phyloP scores from a whole-genome alignment of 1,140 invertebrate genomes.

The Sinella curviseta region DNA sequence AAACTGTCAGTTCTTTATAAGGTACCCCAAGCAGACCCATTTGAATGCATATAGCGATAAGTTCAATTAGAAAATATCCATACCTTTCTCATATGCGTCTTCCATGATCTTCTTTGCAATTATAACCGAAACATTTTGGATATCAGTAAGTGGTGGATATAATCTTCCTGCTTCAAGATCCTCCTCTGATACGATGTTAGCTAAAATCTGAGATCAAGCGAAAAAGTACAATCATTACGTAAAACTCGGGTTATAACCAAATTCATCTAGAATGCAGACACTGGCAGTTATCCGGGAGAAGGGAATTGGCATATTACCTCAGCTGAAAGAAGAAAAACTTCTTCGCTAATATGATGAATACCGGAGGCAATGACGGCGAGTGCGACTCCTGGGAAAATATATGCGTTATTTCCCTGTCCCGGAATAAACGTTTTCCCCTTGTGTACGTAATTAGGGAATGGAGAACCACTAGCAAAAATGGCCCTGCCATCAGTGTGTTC shows the following conservation, averaged over 20 bases:
- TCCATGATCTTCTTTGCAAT: conserved; percentile 84
- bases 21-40: no score
- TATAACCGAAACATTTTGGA: conserved; percentile 81
- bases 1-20: neutral
- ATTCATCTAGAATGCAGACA: no score
- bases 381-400: conserved; percentile 93
- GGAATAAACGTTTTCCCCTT: conserved; percentile 77
- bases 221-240: no score
- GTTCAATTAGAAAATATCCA: conserved; percentile 37
- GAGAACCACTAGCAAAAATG: conserved; percentile 90
- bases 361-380: conserved; percentile 79
- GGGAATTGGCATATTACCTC: no score
- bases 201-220: conserved; percentile 73
- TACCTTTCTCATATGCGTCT: conserved; percentile 83
- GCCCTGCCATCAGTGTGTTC: conserved; percentile 75
- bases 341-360: conserved; percentile 81
- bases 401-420: conserved; percentile 95
- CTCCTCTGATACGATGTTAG: conserved; percentile 76
- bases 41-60: no score
- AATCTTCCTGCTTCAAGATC: conserved; percentile 85
- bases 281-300: no score
- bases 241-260: no score
- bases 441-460: conserved; percentile 77
- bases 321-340: conserved; percentile 85
- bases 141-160: conserved; percentile 88